Evolutionary conservation across 2,113 vertebrate genomes (phyloP), one percentile per base, ranked within the genome.

Genomic region (Dunckerocampus dactyliophorus): DNA sequence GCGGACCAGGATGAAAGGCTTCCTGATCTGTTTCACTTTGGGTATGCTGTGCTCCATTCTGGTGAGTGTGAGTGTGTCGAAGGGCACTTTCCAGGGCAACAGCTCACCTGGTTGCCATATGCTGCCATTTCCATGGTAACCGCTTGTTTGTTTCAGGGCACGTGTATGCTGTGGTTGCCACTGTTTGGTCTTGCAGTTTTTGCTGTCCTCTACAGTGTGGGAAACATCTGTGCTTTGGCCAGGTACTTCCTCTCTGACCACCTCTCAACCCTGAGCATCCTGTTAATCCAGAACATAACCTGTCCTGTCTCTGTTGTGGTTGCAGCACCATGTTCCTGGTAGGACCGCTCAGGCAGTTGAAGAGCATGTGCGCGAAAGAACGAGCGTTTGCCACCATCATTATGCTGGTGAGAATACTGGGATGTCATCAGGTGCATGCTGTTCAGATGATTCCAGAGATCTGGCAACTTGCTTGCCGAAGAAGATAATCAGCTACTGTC

Each of bases 241-340:
- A 92, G 91, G 91, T 91, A 77, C 46, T 0, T 24, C 65, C 52
- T 47, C 47, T 34, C 17, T 60, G 61, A 48, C 47, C 24, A 10
- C 16, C 16, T 37, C 7, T 15, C 14, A 15, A 17, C 28, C 14
- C 5, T 34, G 10, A 9, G 8, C 4, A 1, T n/a, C 19, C 20
- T 8, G 14, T 37, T 19, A 5, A 47, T 13, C 3, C 55, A 15
- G 9, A 3, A 9, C 17, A 47, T 46, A 16, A 24, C 6, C 11
- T 34, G 17, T 8, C 9, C 13, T 62, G 17, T 63, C 10, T 46
- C 8, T 50, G 4, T 8, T 53, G 14, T 60, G 14, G 0, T 69
- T 54, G 49, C 65, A 98, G 96, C 83, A 95, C 94, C 1, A 69
- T 94, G 64, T 98, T 98, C 79, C 90, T 98, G 81, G 93, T 94